phyloP scores from a whole-genome alignment of 1,140 invertebrate genomes.

The Cyclargus thomasi region DNA sequence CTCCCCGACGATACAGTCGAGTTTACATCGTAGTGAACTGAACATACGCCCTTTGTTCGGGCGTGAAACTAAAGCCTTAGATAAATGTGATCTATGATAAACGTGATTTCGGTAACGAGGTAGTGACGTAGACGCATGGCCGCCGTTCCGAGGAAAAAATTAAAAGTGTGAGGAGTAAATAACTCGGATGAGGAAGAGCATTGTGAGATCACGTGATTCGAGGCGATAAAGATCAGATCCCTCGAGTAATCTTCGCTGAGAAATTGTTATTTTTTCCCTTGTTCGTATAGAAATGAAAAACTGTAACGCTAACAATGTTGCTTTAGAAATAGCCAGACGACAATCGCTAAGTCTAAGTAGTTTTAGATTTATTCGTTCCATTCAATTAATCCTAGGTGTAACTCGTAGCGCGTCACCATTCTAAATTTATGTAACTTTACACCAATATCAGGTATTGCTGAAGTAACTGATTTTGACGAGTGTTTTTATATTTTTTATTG shows the following conservation, averaged over 20 bases:
- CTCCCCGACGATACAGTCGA: constrained; percentile 20
- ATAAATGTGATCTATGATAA: constrained; percentile 72
- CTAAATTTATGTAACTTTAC: too few relatives aligned
- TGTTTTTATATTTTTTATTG: not conserved
- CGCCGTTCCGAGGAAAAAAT: constrained; percentile 54
- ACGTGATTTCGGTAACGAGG: constrained; percentile 68
- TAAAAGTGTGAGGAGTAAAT: constrained; percentile 66
- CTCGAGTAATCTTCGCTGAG: constrained; percentile 59
- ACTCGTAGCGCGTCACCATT: too few relatives aligned
- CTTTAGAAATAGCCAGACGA: not conserved
- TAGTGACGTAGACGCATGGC: constrained; percentile 54
- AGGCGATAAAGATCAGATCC: constrained; percentile 57
- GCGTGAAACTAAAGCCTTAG: constrained; percentile 52
- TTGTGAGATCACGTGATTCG: constrained; percentile 67
- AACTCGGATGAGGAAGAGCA: constrained; percentile 67
- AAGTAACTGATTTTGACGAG: not conserved
- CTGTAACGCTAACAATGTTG: constrained; percentile 38
- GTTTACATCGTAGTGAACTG: constrained; percentile 12
- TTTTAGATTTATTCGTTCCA: not conserved
- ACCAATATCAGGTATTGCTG: not conserved
- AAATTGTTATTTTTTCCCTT: constrained; percentile 59
- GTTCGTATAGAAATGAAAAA: constrained; percentile 49
- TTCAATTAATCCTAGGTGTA: too few relatives aligned
- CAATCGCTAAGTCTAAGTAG: not conserved
- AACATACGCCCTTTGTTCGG: constrained; percentile 26